Evolutionary conservation across 2,888 invertebrate genomes (phyloP), one percentile per base, ranked within the genome.

Genomic region (Maniola hyperantus): DNA sequence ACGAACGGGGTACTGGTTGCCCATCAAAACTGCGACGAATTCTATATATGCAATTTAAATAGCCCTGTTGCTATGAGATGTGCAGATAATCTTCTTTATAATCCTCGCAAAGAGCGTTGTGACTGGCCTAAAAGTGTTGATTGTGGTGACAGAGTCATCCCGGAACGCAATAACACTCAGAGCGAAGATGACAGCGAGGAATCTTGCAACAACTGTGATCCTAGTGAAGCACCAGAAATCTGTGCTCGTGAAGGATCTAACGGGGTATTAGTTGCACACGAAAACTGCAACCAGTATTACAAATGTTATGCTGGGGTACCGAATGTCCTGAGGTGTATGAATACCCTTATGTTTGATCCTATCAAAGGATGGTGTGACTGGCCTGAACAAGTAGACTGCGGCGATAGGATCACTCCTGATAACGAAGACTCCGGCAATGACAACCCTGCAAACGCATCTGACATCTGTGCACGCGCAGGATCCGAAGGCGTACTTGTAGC

Each of bases 251-350:
- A 72, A 7, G 76, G 67, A 5, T 79, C 80, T 1, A 73, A 79
- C 13, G 80, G 80, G 6, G 65, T 73, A 15, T 67, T 83, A 0
- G 65, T 83, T 0, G 83, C 83, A 5, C 77, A 83, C n/a, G 79
- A 80, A 72, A 74, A 79, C 61, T 83, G 83, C 66, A 78, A 80
- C 64, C 71, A 81, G 50, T 82, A 79, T 58, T 83, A 81, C 44
- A 75, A 71, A 58, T 82, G 82, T 44, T 62, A 34, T 6, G 20
- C 70, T 11, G 76, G 79, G 15, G 26, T 18, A 6, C 81, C 79
- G 0, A 71, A 78, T 0, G 68, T 72, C 0, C 6, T 75, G 5
- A 55, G 44, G 0, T 83, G 83, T 39, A 76, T 74, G 4, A 48
- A 10, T 5, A 69, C 66, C 34, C 76, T 83, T 1, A 39, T 77